Base-by-base conservation (phyloP, 2,797 vertebrate genomes). In the Hybognathus amarus region DNA sequence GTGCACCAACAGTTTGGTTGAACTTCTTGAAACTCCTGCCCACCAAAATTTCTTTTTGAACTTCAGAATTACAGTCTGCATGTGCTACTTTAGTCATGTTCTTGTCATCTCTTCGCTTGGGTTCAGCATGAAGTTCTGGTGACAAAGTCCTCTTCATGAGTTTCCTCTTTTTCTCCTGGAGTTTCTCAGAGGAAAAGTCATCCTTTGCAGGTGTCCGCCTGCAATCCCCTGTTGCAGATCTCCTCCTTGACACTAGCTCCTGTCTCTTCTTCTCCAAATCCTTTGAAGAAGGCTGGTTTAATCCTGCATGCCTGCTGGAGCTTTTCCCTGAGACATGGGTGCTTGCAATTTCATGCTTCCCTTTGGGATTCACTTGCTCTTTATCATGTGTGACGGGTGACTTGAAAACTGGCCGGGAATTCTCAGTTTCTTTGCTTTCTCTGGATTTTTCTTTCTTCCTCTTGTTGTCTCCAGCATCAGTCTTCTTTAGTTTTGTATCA, bases 231-330 rank as follows among this genome's bases (percentile, higher is more conserved):
- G 66, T 11, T 40, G 40, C 78, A 24, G 2, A 17, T 36, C 63
- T 88, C n/a, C 64, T 90, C 38, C 30, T 33, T 33, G 64, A 87
- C 18, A 66, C 15, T 68, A 36, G 50, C 50, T 38, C 59, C 7
- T 59, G 52, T 4, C 54, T 86, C 20, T 56, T 54, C 42, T 87
- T 79, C 83, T 85, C 85, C 27, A 77, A 83, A 36, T 86, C 36
- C 12, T 80, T 85, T 27, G 76, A 89, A 75, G 7, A 54, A 88
- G 27, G 27, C 67, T 70, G 54, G 8, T 40, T 56, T 42, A 54
- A 63, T 67, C 40, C 9, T 52, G 47, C 15, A 9, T 27, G 17
- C 13, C 38, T 84, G 40, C 42, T 80, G 52, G 70, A 79, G 22
- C 22, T 24, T 61, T n/a, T 77, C 9, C 13, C 73, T 63, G 70